Evolutionary conservation across 2,888 invertebrate genomes (phyloP).

Genomic region (Sinotaia quadrata): DNA sequence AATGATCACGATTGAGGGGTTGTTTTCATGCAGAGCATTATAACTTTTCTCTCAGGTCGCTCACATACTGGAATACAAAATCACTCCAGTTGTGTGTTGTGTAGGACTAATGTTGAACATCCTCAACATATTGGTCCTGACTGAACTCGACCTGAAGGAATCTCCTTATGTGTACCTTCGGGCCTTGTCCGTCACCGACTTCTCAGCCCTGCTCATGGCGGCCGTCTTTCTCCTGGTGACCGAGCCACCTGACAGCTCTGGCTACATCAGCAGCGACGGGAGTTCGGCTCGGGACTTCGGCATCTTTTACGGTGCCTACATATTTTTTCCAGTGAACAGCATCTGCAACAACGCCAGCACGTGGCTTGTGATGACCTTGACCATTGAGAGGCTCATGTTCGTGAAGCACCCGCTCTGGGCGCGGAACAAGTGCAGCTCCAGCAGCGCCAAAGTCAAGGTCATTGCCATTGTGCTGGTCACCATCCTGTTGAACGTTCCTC

Average conservation of each 20-base stretch:
- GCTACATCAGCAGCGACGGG: conserved; percentile 41
- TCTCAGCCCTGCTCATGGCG: conserved; percentile 57
- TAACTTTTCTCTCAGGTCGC: conserved; percentile 1
- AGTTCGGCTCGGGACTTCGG: conserved; percentile 46
- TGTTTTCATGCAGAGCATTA: too few species aligned
- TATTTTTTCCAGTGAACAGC: conserved; percentile 61
- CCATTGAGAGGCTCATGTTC: conserved; percentile 63
- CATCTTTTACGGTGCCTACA: conserved; percentile 56
- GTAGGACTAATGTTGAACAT: conserved; percentile 65
- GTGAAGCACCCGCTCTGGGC: conserved; percentile 63
- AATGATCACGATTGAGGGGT: too few species aligned
- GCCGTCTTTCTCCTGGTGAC: conserved; percentile 47
- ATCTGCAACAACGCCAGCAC: conserved; percentile 62
- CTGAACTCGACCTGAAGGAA: conserved; percentile 59
- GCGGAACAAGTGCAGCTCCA: conserved; percentile 57
- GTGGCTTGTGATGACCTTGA: conserved; percentile 63
- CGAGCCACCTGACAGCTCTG: background rate
- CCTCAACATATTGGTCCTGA: conserved; percentile 63
- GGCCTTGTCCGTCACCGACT: conserved; percentile 61
- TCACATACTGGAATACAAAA: conserved; percentile 35
- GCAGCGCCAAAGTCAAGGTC: conserved; percentile 56
- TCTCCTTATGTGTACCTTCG: conserved; percentile 67
- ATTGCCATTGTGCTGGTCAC: conserved; percentile 48
- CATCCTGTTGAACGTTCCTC: conserved; percentile 58
- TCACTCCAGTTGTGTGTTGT: conserved; percentile 62